These are phyloP conservation scores for Himalopsyche japonica DNA, from an alignment of 2,888 invertebrate species.

Conservation along the genomic window DNA sequence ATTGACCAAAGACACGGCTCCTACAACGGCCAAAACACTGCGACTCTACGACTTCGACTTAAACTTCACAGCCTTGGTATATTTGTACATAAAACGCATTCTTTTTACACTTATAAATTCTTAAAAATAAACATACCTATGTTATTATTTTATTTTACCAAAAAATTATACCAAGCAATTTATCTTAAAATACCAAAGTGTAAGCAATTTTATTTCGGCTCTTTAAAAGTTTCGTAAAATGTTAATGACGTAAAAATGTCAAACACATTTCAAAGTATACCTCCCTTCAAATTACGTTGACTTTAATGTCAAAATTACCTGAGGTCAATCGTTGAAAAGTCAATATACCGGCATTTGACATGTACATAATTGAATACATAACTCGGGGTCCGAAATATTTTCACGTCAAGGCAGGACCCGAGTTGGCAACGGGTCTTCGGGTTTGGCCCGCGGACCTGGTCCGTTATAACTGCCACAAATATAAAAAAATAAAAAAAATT, in stretches of 20 bases:
- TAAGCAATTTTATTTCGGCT: not conserved
- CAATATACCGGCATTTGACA: conserved; percentile 5
- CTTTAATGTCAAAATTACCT: not conserved
- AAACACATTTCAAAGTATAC: not conserved
- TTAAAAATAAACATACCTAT: no score
- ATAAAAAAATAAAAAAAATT: no score
- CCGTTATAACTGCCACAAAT: no score
- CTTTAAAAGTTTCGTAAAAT: not conserved
- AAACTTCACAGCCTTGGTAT: no score
- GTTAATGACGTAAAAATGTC: not conserved
- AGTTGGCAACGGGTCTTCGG: no score
- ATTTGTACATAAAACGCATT: no score
- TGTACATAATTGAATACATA: conserved; percentile 7
- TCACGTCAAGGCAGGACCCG: not conserved
- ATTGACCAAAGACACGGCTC: no score
- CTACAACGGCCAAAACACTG: no score
- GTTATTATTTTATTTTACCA: no score
- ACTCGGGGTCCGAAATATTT: not conserved
- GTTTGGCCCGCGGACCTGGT: no score
- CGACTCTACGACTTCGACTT: no score
- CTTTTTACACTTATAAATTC: no score
- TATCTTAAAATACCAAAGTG: not conserved
- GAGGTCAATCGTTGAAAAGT: conserved; percentile 8
- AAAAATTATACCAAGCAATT: not conserved
- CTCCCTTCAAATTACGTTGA: not conserved